phyloP scores from a whole-genome alignment of 1,140 invertebrate species.

The Aethina tumida region DNA sequence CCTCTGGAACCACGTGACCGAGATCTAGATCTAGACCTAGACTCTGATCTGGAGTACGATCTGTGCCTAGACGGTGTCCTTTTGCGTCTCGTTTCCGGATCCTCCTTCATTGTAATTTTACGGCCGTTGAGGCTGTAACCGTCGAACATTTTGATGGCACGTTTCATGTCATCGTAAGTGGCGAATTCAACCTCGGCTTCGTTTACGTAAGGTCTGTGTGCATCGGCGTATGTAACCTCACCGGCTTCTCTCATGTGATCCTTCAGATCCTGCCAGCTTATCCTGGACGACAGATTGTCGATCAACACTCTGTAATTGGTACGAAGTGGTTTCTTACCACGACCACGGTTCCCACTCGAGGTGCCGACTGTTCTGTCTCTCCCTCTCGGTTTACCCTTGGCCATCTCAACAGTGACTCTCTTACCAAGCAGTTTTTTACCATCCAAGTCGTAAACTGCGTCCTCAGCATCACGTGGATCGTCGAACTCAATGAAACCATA shows the following conservation, averaged over 20 bases:
- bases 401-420: constrained; percentile 76
- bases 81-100: constrained; percentile 6
- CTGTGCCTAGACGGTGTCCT: no score
- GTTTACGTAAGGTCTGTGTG: constrained; percentile 67
- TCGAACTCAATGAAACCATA: constrained; percentile 99
- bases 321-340: constrained; percentile 66
- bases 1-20: constrained; percentile 11
- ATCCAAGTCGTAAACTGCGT: constrained; percentile 93
- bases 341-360: constrained; percentile 9
- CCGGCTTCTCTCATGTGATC: constrained; percentile 97
- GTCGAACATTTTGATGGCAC: constrained; percentile 87
- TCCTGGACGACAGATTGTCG: constrained; percentile 91
- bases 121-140: constrained; percentile 30
- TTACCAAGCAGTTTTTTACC: constrained; percentile 89
- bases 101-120: constrained; percentile 12
- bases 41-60: not conserved
- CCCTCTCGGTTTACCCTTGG: constrained; percentile 59
- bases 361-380: constrained; percentile 24
- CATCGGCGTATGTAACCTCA: constrained; percentile 95
- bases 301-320: constrained; percentile 93
- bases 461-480: constrained; percentile 92
- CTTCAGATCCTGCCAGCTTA: constrained; percentile 99
- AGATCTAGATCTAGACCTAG: constrained; percentile 5
- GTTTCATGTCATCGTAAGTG: constrained; percentile 82
- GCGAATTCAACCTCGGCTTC: constrained; percentile 89